Evolutionary conservation across 2,113 vertebrate species (phyloP).

Genomic region (Galeopterus variegatus): DNA sequence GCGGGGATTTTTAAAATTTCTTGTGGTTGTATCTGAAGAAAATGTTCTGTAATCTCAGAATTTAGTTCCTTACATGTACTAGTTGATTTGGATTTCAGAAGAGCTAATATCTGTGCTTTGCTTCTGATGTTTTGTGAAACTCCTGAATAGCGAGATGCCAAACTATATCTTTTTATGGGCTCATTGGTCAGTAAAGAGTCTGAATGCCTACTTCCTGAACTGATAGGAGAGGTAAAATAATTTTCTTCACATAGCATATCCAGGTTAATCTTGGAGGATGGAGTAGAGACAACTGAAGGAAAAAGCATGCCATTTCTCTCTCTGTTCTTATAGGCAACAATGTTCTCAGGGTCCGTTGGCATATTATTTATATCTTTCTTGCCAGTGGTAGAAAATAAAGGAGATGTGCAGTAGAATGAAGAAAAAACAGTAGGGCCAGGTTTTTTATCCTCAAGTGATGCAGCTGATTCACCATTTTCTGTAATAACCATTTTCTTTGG

Average conservation of each 20-base stretch:
- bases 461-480: slow-evolving; percentile 63
- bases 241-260: slow-evolving; percentile 34
- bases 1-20: neutral
- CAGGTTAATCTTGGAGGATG: neutral
- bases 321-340: accelerated
- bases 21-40: slow-evolving; percentile 35
- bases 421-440: slow-evolving; percentile 67
- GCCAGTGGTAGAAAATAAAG: slow-evolving; percentile 83
- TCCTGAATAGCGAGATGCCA: neutral
- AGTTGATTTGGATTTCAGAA: slow-evolving; percentile 84
- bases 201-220: slow-evolving; percentile 31
- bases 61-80: neutral
- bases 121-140: slow-evolving; percentile 87
- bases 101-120: slow-evolving; percentile 89
- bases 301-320: neutral
- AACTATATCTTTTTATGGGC: neutral
- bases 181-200: neutral
- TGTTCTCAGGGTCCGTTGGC: neutral
- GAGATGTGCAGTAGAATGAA: slow-evolving; percentile 75
- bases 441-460: slow-evolving; percentile 6
- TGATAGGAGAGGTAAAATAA: neutral
- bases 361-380: slow-evolving; percentile 62
- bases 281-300: slow-evolving; percentile 62
- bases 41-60: neutral
- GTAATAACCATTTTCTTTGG: slow-evolving; percentile 81